phyloP scores from a whole-genome alignment of 1,140 invertebrate genomes.

The Camponotus pennsylvanicus region DNA sequence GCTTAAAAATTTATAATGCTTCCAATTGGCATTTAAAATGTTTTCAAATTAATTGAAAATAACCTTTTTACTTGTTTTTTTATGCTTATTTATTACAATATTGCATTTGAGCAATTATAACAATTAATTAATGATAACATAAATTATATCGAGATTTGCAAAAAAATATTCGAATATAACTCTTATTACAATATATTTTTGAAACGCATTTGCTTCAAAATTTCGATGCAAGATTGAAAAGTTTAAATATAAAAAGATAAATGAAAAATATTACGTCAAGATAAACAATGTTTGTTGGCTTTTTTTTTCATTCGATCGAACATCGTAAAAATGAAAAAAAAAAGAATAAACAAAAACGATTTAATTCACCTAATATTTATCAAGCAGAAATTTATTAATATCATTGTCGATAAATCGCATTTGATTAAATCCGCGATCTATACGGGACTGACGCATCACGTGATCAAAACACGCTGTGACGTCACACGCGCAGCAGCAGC shows the following conservation, averaged over 20 bases:
- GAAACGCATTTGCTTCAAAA: not conserved
- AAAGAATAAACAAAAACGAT: too few species aligned
- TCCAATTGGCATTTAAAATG: too few species aligned
- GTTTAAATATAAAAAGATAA: not conserved
- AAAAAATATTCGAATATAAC: not conserved
- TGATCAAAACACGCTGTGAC: slow-evolving; percentile 85
- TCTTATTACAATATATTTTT: not conserved
- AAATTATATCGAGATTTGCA: not conserved
- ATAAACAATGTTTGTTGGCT: too few species aligned
- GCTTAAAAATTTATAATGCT: too few species aligned
- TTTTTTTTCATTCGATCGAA: too few species aligned
- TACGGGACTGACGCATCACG: slow-evolving; percentile 78
- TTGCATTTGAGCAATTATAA: not conserved
- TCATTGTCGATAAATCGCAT: not conserved
- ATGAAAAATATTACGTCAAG: too few species aligned
- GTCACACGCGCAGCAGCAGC: slow-evolving; percentile 81
- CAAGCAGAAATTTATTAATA: not conserved
- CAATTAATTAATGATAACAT: not conserved
- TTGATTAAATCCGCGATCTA: not conserved
- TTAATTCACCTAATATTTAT: too few species aligned
- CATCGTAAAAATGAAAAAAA: too few species aligned
- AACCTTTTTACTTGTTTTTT: too few species aligned
- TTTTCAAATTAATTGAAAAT: too few species aligned
- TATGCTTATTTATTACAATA: not conserved
- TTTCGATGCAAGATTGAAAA: not conserved